Percentiles rank a stretch among this genome's conserved stretches.
These are phyloP conservation scores for Ochlodes sylvanus DNA, from an alignment of 2,888 invertebrate species.

Conservation along the genomic window DNA sequence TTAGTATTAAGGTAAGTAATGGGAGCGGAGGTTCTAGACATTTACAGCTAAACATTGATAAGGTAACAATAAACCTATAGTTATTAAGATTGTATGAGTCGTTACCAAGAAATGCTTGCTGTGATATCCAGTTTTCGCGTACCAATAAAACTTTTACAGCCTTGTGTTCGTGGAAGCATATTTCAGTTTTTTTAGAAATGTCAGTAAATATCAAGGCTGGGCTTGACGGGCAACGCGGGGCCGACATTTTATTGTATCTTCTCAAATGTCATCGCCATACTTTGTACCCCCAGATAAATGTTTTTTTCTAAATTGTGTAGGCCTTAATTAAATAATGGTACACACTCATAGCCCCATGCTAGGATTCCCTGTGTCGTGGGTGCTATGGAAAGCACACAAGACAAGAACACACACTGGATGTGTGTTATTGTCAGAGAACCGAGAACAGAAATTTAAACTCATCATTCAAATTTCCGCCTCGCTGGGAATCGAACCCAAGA, in stretches of 20 bases:
- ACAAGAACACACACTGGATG: too few species aligned
- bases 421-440: too few species aligned
- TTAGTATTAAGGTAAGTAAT: slow-evolving; percentile 1
- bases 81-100: slow-evolving; percentile 9
- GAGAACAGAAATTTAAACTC: too few species aligned
- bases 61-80: neutral
- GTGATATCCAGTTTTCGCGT: neutral
- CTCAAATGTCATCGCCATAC: slow-evolving; percentile 22
- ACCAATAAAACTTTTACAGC: slow-evolving; percentile 16
- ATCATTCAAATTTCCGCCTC: too few species aligned
- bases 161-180: slow-evolving; percentile 13
- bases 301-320: neutral
- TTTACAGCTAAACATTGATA: neutral
- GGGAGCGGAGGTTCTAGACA: neutral
- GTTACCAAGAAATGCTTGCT: slow-evolving; percentile 2
- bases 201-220: slow-evolving; percentile 66
- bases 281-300: neutral
- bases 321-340: too few species aligned
- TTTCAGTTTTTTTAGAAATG: slow-evolving; percentile 57
- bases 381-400: too few species aligned
- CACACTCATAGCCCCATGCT: too few species aligned
- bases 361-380: too few species aligned
- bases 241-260: slow-evolving; percentile 52
- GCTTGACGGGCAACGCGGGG: slow-evolving; percentile 44
- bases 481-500: too few species aligned